A percentile compares a stretch with the other conserved stretches of the same genome.
These are phyloP conservation scores for Neopipo cinnamomea DNA, from an alignment of 2,113 vertebrate genomes.

Conservation along the genomic window DNA sequence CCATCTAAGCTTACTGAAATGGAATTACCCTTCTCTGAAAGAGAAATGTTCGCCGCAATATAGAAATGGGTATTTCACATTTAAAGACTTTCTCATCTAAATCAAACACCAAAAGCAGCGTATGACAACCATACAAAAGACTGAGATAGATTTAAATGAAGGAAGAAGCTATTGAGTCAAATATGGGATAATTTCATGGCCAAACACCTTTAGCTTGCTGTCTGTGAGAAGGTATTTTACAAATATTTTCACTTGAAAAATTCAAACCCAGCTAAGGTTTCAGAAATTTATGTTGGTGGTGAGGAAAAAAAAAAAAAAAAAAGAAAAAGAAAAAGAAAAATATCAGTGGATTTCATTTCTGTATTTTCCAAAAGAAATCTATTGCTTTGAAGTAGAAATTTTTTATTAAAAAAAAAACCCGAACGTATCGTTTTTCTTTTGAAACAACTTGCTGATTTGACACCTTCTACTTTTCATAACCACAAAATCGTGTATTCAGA, in stretches of 20 bases:
- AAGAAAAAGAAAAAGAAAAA: neutral
- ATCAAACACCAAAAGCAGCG: neutral
- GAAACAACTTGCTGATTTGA: neutral
- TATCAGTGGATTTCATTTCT: neutral
- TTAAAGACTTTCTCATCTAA: neutral
- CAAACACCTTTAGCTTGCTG: neutral
- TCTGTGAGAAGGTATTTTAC: neutral
- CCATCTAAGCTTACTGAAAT: neutral
- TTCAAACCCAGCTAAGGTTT: neutral
- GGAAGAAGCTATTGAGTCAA: neutral
- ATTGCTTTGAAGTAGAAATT: neutral
- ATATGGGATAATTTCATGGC: neutral
- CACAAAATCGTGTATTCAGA: neutral
- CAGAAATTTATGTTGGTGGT: neutral
- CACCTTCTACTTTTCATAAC: neutral
- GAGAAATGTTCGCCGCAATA: neutral
- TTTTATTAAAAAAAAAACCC: accelerated
- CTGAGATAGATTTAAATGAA: neutral
- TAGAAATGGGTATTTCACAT: neutral
- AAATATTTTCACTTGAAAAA: neutral
- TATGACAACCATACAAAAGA: neutral
- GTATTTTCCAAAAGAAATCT: neutral
- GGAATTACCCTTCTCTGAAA: neutral
- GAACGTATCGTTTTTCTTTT: neutral
- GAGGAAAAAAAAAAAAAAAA: neutral